Percentiles rank a stretch among this genome's conserved stretches.
Evolutionary conservation across 2,797 vertebrate species (phyloP).

Genomic region (Fistularia commersonii): DNA sequence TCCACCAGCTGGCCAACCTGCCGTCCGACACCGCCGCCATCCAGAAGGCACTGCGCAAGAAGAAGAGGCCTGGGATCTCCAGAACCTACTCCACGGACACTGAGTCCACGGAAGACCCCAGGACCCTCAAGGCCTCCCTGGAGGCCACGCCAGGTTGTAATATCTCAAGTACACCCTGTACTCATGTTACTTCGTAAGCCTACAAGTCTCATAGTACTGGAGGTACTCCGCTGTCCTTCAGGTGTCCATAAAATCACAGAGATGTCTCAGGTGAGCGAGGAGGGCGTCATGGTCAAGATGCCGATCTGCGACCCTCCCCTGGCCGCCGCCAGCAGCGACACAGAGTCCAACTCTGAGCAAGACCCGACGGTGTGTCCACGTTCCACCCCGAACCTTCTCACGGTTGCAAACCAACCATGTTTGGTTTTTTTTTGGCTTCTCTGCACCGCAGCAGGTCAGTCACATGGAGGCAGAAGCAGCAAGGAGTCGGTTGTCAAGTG

Average conservation of each 20-base stretch:
- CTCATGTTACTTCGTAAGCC: no score
- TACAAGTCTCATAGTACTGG: no score
- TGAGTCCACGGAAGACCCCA: slow-evolving; percentile 83
- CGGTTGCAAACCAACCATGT: no score
- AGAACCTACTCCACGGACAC: slow-evolving; percentile 81
- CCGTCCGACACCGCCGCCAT: slow-evolving; percentile 76
- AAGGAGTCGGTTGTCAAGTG: slow-evolving; percentile 77
- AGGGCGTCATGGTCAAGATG: slow-evolving; percentile 89
- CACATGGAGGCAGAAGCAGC: slow-evolving; percentile 58
- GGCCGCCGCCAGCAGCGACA: slow-evolving; percentile 58
- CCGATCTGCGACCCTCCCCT: slow-evolving; percentile 55
- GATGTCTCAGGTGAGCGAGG: slow-evolving; percentile 87
- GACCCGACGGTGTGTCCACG: slow-evolving; percentile 57
- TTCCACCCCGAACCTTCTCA: neutral
- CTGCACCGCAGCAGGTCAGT: slow-evolving; percentile 42
- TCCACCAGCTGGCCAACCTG: slow-evolving; percentile 90
- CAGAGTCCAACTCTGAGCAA: slow-evolving; percentile 71
- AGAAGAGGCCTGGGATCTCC: slow-evolving; percentile 71
- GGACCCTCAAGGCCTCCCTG: slow-evolving; percentile 87
- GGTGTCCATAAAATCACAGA: slow-evolving; percentile 93
- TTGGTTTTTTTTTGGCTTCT: neutral
- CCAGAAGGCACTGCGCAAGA: slow-evolving; percentile 82
- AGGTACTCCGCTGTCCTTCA: slow-evolving; percentile 31
- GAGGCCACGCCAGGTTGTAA: slow-evolving; percentile 86
- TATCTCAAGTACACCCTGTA: no score